phyloP scores from a whole-genome alignment of 1,140 invertebrate species.

The Heliconius melpomene region DNA sequence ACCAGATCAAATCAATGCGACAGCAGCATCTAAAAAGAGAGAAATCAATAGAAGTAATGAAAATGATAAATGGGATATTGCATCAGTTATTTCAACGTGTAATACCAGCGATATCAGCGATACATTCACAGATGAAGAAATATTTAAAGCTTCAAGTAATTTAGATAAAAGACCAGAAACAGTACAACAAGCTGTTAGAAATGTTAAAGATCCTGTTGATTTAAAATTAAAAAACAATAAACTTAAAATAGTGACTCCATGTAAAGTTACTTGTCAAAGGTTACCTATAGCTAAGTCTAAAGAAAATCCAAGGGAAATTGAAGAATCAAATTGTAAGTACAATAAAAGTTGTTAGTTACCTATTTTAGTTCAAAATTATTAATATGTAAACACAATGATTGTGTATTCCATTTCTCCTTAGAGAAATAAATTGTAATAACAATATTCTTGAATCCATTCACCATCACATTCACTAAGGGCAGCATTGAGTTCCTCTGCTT shows the following conservation, averaged over 20 bases:
- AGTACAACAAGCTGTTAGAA: slow-evolving; percentile 36
- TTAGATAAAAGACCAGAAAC: slow-evolving; percentile 35
- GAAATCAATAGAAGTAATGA: slow-evolving; percentile 42
- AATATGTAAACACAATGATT: too few species aligned
- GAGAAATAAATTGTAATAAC: too few species aligned
- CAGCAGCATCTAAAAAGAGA: slow-evolving; percentile 51
- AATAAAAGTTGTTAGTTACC: too few species aligned
- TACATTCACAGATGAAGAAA: slow-evolving; percentile 72
- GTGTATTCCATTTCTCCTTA: too few species aligned
- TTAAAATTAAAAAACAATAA: slow-evolving; percentile 17
- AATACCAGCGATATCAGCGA: slow-evolving; percentile 61
- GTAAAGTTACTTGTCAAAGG: slow-evolving; percentile 42
- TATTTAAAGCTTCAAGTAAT: slow-evolving; percentile 46
- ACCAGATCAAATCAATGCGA: slow-evolving; percentile 59
- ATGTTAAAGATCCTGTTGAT: slow-evolving; percentile 19
- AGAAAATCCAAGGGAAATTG: slow-evolving; percentile 7
- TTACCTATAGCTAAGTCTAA: slow-evolving; percentile 25
- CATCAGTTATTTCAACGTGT: slow-evolving; percentile 57
- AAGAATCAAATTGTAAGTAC: slow-evolving; percentile 6
- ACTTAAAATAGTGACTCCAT: slow-evolving; percentile 22
- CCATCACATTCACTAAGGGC: too few species aligned
- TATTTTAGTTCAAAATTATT: background rate
- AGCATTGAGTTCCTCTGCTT: too few species aligned
- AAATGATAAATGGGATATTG: slow-evolving; percentile 65
- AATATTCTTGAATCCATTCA: too few species aligned